phyloP scores from a whole-genome alignment of 2,888 invertebrate species.

The Tyria jacobaeae region DNA sequence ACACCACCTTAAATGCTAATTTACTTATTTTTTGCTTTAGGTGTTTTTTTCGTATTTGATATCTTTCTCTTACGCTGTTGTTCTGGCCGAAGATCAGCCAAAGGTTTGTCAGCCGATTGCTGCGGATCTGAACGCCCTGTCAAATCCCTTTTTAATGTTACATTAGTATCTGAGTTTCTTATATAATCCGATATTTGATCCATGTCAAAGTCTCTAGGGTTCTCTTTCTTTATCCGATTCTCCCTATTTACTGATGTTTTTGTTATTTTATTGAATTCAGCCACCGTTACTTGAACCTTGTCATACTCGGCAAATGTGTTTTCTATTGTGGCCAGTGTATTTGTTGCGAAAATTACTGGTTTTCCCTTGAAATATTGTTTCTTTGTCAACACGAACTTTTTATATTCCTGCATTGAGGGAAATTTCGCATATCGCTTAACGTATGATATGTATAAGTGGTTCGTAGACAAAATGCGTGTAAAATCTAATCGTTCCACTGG shows the following conservation, averaged over 20 bases:
- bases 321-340: not conserved
- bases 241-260: conserved; percentile 3
- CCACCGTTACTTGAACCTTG: not conserved
- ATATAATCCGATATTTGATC: conserved; percentile 6
- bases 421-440: conserved; percentile 5
- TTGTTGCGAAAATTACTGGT: conserved; percentile 12
- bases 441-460: conserved; percentile 9
- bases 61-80: not conserved
- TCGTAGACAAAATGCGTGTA: conserved; percentile 7
- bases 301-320: not conserved
- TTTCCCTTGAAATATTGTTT: conserved; percentile 7
- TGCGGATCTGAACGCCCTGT: not conserved
- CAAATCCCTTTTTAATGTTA: not conserved
- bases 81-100: not conserved
- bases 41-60: not conserved
- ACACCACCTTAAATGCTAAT: too few species aligned
- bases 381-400: conserved; percentile 6
- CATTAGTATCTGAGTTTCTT: not conserved
- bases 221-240: conserved; percentile 5
- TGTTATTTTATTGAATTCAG: conserved; percentile 1
- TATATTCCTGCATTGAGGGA: not conserved
- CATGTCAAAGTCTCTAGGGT: conserved; percentile 1
- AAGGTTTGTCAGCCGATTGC: not conserved
- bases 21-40: not conserved
- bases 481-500: conserved; percentile 4